These are phyloP conservation scores for Lutraria lutraria DNA, from an alignment of 2,888 invertebrate species.

Conservation along the genomic window DNA sequence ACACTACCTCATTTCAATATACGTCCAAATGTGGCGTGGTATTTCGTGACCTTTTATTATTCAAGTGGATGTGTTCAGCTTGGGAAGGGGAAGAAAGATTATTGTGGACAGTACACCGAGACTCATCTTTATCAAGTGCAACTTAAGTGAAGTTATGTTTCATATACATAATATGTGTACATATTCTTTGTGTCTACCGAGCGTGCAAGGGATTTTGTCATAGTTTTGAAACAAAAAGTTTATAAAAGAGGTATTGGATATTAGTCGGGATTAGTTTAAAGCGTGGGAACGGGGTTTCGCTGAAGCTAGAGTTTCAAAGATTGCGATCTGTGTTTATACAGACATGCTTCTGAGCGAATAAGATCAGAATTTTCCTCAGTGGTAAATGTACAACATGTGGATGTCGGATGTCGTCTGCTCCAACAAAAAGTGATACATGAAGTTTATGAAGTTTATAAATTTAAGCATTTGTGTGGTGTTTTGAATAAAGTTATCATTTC, in stretches of 20 bases:
- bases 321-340: constrained; percentile 71
- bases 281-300: constrained; percentile 69
- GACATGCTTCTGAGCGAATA: constrained; percentile 61
- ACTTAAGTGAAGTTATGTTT: background rate
- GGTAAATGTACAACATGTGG: constrained; percentile 17
- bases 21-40: constrained; percentile 28
- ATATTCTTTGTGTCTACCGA: background rate
- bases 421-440: constrained; percentile 21
- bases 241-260: constrained; percentile 49
- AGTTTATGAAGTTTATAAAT: constrained; percentile 14
- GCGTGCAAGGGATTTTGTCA: constrained; percentile 2
- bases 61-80: background rate
- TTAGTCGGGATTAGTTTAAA: constrained; percentile 65
- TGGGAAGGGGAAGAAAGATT: background rate
- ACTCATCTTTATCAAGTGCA: background rate
- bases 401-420: constrained; percentile 28
- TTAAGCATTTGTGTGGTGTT: background rate
- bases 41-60: constrained; percentile 15
- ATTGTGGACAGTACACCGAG: background rate
- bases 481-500: background rate
- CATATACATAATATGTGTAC: background rate
- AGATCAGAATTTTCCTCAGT: constrained; percentile 36
- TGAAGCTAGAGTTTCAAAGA: constrained; percentile 65
- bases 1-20: constrained; percentile 16
- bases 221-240: constrained; percentile 49